A percentile compares a stretch with the other conserved stretches of the same genome.
Conservation (phyloP, 2,797 vertebrate species). For the Furcifer pardalis region DNA sequence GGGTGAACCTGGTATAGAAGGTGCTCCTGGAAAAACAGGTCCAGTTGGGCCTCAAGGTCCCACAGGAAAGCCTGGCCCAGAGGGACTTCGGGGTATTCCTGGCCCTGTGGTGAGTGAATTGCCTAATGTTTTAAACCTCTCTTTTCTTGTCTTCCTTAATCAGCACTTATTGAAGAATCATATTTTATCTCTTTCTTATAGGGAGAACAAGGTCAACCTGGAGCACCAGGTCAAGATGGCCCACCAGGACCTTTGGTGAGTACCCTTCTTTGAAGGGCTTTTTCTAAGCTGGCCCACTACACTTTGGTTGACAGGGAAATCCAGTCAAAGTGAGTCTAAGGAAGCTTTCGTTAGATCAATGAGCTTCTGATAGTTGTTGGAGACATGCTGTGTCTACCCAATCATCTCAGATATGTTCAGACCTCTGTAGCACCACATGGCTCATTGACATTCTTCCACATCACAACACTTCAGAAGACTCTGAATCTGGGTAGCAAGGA, state of each 20-base stretch:
- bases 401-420: background rate
- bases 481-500: no score
- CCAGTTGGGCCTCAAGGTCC: conserved; percentile 96
- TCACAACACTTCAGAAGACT: no score
- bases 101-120: conserved; percentile 89
- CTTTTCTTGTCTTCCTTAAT: background rate
- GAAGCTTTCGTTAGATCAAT: background rate
- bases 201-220: conserved; percentile 95
- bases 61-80: conserved; percentile 93
- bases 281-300: background rate
- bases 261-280: conserved; percentile 11
- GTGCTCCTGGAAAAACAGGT: conserved; percentile 94
- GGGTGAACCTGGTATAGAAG: conserved; percentile 93
- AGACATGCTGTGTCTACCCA: background rate
- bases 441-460: background rate
- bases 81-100: conserved; percentile 95
- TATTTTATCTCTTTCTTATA: conserved; percentile 65
- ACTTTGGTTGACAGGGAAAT: background rate
- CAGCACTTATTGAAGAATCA: conserved; percentile 25
- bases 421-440: background rate
- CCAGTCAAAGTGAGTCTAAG: background rate
- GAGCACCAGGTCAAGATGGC: conserved; percentile 90
- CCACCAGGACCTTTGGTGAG: conserved; percentile 93
- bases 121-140: background rate
- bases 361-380: background rate